A percentile compares a stretch with the other conserved stretches of the same genome.
These are phyloP conservation scores for Melanostoma scalare DNA, from an alignment of 2,888 invertebrate genomes.

Conservation along the genomic window DNA sequence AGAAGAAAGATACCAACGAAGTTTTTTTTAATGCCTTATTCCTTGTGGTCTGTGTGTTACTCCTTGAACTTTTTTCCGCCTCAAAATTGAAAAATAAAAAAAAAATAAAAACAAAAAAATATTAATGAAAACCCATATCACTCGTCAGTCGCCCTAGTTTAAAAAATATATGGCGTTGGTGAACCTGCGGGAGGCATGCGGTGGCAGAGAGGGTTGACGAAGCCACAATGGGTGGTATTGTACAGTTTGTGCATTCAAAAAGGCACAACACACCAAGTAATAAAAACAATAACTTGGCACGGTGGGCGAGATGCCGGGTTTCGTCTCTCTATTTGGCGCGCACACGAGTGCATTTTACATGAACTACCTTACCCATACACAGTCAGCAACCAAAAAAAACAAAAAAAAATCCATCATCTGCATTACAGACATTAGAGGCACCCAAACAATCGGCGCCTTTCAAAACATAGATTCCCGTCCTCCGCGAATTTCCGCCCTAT, in stretches of 20 bases:
- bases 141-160: conserved; percentile 68
- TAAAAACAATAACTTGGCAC: conserved; percentile 55
- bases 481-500: conserved; percentile 23
- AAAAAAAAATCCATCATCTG: conserved; percentile 50
- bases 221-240: conserved; percentile 44
- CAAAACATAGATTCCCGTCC: conserved; percentile 7
- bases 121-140: conserved; percentile 60
- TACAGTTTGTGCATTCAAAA: conserved; percentile 32
- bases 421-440: conserved; percentile 68
- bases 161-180: conserved; percentile 46
- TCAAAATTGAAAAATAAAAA: conserved; percentile 7
- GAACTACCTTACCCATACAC: background rate
- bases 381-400: conserved; percentile 1
- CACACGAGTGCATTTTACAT: conserved; percentile 48
- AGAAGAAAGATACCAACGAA: conserved; percentile 17
- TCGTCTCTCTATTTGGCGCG: conserved; percentile 26
- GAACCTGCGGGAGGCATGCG: conserved; percentile 17
- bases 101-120: conserved; percentile 7
- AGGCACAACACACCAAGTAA: conserved; percentile 47
- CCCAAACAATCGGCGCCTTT: conserved; percentile 71
- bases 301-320: conserved; percentile 5
- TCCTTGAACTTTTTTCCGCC: conserved; percentile 22
- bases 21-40: conserved; percentile 28
- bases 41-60: background rate
- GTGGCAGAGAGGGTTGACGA: conserved; percentile 16